Base-by-base conservation (phyloP, 2,113 vertebrate species). In the Pseudopodoces humilis region DNA sequence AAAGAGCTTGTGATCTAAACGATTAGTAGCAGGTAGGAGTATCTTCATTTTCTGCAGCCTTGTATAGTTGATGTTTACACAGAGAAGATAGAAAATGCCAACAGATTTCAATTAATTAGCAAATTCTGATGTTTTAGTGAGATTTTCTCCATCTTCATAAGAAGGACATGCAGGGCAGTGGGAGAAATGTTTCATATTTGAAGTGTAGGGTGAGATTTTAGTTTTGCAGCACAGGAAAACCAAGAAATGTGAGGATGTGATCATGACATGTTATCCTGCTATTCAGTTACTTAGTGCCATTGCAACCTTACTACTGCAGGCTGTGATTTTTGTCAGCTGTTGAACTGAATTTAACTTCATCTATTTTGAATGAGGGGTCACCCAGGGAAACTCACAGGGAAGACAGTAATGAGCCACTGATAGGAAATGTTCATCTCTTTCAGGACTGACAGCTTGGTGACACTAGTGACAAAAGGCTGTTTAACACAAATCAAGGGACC, bases 291-390 rank as follows among this genome's bases (percentile, higher is more conserved):
- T 46, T 71, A 16, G 49, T 87, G 65, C 44, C 28, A 15, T 23
- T 47, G n/a, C 83, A 82, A 72, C 74, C 78, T 78, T 23, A 7
- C 53, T 58, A 27, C 53, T 43, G 11, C 41, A 64, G 70, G 41
- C 53, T 87, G 89, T 82, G 44, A 85, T 53, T 92, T 94, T 79
- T 91, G 44, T 91, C 86, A 94, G 27, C 52, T 92, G 56, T 71
- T 88, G 50, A 71, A 53, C 30, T 53, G 72, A 91, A 82, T 84
- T 81, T 74, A 49, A 41, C 35, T 86, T 92, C 8, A n/a, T 83
- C 27, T 59, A n/a, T 8, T 89, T 81, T 47, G 59, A 33, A 31
- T 83, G 63, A 50, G 2, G 2, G 7, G 28, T 90, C 23, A 67
- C 63, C 10, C 21, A 11, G 33, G 59, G 47, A 77, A 91, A 64